phyloP scores from a whole-genome alignment of 2,888 invertebrate genomes.

The Cartodere bifasciata region DNA sequence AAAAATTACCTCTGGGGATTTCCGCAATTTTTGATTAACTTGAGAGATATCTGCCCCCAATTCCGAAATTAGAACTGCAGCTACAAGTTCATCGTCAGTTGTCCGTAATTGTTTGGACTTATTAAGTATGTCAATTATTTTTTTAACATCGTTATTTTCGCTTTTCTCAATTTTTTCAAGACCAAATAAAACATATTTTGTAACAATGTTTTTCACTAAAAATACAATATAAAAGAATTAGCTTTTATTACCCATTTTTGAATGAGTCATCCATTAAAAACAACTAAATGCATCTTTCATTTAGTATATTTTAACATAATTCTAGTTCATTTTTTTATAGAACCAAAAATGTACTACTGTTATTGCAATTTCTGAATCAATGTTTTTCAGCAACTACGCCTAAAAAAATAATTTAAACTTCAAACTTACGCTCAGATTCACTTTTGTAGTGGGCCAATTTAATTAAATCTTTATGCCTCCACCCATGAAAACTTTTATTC shows the following conservation, averaged over 20 bases:
- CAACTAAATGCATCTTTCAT: too few species aligned
- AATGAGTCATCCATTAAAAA: too few species aligned
- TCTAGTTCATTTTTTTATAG: too few species aligned
- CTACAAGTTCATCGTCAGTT: conserved; percentile 35
- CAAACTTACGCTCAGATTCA: conserved; percentile 37
- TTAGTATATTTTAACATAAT: too few species aligned
- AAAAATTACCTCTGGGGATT: conserved; percentile 47
- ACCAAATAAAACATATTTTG: conserved; percentile 41
- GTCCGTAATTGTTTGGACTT: conserved; percentile 38
- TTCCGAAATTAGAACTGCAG: conserved; percentile 38
- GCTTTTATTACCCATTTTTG: too few species aligned
- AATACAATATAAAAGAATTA: conserved; percentile 12
- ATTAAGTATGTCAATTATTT: conserved; percentile 36
- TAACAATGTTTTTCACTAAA: conserved; percentile 25
- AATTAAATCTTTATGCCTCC: conserved; percentile 61
- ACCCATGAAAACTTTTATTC: conserved; percentile 49
- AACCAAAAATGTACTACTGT: too few species aligned
- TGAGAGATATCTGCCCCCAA: conserved; percentile 49
- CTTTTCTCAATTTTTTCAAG: conserved; percentile 38
- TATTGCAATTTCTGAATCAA: too few species aligned
- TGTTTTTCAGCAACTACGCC: too few species aligned
- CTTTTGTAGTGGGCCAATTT: conserved; percentile 48
- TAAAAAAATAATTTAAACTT: too few species aligned
- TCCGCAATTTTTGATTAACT: conserved; percentile 53
- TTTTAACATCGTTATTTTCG: conserved; percentile 26